These are phyloP conservation scores for Prenolepis imparis DNA, from an alignment of 2,888 invertebrate species.

Conservation along the genomic window DNA sequence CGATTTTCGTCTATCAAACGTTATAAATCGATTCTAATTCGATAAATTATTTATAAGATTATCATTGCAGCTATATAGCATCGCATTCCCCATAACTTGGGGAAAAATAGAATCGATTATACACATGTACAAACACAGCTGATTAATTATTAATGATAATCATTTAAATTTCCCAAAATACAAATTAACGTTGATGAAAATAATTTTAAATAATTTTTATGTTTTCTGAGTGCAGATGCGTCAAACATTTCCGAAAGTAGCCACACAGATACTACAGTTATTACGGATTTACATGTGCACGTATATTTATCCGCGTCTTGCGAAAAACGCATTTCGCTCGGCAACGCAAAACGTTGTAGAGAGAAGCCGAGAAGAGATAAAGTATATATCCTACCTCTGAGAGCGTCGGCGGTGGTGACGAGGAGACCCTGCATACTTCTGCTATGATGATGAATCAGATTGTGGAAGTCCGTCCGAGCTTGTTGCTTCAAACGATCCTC, in stretches of 20 bases:
- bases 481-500: constrained; percentile 89
- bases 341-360: constrained; percentile 5
- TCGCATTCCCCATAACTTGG: too few relatives aligned
- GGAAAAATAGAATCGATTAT: neutral
- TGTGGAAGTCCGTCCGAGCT: constrained; percentile 90
- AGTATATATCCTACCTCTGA: constrained; percentile 90
- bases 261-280: neutral
- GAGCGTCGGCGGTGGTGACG: constrained; percentile 90
- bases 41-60: neutral
- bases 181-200: neutral
- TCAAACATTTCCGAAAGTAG: neutral
- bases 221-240: neutral
- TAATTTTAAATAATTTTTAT: neutral
- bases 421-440: constrained; percentile 92
- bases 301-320: neutral
- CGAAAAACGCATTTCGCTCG: neutral
- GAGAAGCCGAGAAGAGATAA: neutral
- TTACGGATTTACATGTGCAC: neutral
- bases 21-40: neutral
- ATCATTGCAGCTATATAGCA: neutral
- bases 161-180: neutral
- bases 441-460: constrained; percentile 90
- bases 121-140: neutral
- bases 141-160: neutral
- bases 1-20: neutral